Conservation (phyloP, 2,888 invertebrate genomes). For the Epistrophe eligans region DNA sequence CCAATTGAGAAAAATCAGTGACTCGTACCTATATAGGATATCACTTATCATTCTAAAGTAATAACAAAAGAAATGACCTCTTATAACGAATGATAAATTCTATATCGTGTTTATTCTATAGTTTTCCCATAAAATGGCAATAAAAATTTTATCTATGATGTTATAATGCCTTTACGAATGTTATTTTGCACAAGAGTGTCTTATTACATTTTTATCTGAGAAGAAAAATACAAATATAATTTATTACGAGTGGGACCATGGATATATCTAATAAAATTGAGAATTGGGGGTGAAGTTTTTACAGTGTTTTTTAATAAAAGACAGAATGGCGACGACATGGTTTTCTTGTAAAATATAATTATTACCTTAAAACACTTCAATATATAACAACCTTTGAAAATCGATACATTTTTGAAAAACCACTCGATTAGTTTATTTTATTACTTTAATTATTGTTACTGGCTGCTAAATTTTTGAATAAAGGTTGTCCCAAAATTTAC, state of each 20-base stretch:
- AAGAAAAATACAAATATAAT: background rate
- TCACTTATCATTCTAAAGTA: background rate
- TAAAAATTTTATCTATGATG: background rate
- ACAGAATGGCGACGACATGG: background rate
- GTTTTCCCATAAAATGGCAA: background rate
- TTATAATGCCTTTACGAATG: slow-evolving; percentile 1
- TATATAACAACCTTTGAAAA: too few relatives aligned
- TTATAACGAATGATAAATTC: background rate
- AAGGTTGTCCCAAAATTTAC: too few relatives aligned
- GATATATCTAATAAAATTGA: background rate
- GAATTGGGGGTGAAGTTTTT: background rate
- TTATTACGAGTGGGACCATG: background rate
- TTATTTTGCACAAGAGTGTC: background rate
- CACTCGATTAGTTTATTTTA: too few relatives aligned
- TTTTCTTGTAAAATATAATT: too few relatives aligned
- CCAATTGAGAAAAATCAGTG: background rate
- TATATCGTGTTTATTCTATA: background rate
- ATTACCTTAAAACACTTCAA: too few relatives aligned
- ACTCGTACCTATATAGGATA: too few relatives aligned
- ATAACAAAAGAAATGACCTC: background rate
- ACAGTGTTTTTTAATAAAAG: too few relatives aligned
- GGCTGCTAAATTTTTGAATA: too few relatives aligned
- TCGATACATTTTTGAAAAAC: too few relatives aligned
- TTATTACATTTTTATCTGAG: background rate
- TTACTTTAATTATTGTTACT: too few relatives aligned